A percentile compares a stretch with the other conserved stretches of the same genome.
Evolutionary conservation across 2,888 invertebrate genomes (phyloP).

Genomic region (Polydrusus pterygomalis): DNA sequence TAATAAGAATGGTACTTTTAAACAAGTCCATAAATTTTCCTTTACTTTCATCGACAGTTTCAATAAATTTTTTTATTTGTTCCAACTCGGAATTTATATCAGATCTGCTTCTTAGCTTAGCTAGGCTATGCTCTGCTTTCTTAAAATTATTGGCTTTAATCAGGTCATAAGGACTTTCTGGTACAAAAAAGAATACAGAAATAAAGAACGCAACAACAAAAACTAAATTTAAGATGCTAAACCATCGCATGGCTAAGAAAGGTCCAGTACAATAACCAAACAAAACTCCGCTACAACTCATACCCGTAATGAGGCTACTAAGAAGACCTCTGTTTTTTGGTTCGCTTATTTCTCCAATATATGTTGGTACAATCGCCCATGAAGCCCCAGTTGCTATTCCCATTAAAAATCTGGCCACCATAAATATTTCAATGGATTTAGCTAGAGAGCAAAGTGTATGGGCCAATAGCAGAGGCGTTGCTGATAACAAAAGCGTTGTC

Average conservation of each 20-base stretch:
- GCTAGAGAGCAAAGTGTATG: conserved; percentile 55
- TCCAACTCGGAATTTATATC: conserved; percentile 19
- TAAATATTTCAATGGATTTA: conserved; percentile 61
- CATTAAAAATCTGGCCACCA: conserved; percentile 76
- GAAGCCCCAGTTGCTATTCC: conserved; percentile 81
- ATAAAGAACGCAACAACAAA: not conserved
- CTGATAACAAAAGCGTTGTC: conserved; percentile 72
- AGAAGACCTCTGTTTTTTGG: conserved; percentile 85
- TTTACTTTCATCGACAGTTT: conserved; percentile 12
- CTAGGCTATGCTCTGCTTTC: conserved; percentile 40
- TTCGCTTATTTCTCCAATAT: conserved; percentile 89
- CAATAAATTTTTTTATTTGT: conserved; percentile 33
- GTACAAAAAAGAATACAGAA: not conserved
- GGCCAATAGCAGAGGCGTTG: conserved; percentile 78
- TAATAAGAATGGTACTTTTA: conserved; percentile 49
- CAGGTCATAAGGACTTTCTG: conserved; percentile 23
- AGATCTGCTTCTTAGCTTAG: conserved; percentile 35
- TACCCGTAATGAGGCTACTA: conserved; percentile 68
- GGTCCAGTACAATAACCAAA: conserved; percentile 67
- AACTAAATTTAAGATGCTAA: conserved; percentile 3
- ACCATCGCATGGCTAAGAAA: not conserved
- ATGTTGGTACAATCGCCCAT: conserved; percentile 86
- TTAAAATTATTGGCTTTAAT: conserved; percentile 33
- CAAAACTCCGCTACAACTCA: conserved; percentile 76
- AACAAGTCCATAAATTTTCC: conserved; percentile 53